A percentile compares a stretch with the other conserved stretches of the same genome.
These are phyloP conservation scores for Carcharodon carcharias DNA, from an alignment of 2,797 vertebrate genomes.

Conservation along the genomic window DNA sequence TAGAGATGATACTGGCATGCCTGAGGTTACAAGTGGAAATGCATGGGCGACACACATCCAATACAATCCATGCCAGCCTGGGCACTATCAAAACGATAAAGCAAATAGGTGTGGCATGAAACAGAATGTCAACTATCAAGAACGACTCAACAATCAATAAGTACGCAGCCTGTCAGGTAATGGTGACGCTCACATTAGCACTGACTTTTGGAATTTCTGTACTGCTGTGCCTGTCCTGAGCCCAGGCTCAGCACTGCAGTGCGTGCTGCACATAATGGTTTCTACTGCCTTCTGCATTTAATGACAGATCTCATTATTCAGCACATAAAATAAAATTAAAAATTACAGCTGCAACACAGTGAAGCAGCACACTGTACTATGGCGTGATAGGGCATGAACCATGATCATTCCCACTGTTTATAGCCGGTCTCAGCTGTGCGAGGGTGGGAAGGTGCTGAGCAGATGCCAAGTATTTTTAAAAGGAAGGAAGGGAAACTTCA, in stretches of 20 bases:
- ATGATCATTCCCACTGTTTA: not conserved
- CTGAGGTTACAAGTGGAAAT: not conserved
- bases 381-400: not conserved
- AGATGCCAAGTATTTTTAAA: not conserved
- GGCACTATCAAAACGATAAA: not conserved
- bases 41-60: not conserved
- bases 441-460: not conserved
- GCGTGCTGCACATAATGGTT: not conserved
- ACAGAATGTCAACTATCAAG: not conserved
- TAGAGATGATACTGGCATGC: not conserved
- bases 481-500: not conserved
- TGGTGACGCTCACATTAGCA: not conserved
- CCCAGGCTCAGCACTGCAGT: not conserved
- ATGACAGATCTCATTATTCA: not conserved
- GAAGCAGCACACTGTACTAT: not conserved
- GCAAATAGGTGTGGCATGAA: not conserved
- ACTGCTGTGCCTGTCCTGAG: constrained; percentile 6
- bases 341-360: not conserved
- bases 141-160: not conserved
- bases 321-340: constrained; percentile 11
- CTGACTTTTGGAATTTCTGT: not conserved
- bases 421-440: not conserved
- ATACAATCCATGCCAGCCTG: not conserved
- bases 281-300: not conserved
- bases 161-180: not conserved